Evolutionary conservation across 2,113 vertebrate species (phyloP), one percentile per base, ranked within the genome.

Genomic region (Antechinus stuartii): DNA sequence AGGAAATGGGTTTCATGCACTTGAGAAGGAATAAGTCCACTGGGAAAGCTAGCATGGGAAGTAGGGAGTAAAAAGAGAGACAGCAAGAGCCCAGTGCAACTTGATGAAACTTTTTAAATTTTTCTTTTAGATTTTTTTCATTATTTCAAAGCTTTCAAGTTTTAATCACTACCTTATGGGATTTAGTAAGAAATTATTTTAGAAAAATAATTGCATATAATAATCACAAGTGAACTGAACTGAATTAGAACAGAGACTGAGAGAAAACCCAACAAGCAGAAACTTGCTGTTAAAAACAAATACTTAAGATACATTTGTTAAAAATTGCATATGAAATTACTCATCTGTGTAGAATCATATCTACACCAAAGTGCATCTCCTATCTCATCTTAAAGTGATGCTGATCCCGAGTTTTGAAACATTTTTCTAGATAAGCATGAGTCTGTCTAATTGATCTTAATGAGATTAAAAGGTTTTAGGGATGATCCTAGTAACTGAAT

Each of bases 81-180:
- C 4, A 97, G 49, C 3, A 27, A 97, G 94, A 97, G 90, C 14
- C 90, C 96, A 98, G 96, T 98, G 50, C 26, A 5, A 76, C n/a
- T 97, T 97, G 93, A 30, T 53, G 97, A 97, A 98, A 97, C 49
- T 97, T 95, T 94, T 95, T 94, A 95, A 93, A 94, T 92, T 96
- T 92, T 97, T 97, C 56, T 93, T 95, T 95, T 96, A 95, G 57
- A 50, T 94, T 93, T 92, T 96, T 94, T 92, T 53, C 23, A 47
- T 97, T 95, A 12, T 97, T 96, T 95, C 95, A 98, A 97, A 97
- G 23, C 91, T 98, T 98, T 98, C 94, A 97, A 98, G 90, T 98
- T 98, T 98, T 97, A 98, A 97, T 98, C 93, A 93, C 90, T 95
- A 95, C 84, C 94, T 97, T 97, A 96, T 96, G 96, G 93, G 50